Evolutionary conservation across 2,888 invertebrate species (phyloP), one percentile per base, ranked within the genome.

Genomic region (Beris chalybata): DNA sequence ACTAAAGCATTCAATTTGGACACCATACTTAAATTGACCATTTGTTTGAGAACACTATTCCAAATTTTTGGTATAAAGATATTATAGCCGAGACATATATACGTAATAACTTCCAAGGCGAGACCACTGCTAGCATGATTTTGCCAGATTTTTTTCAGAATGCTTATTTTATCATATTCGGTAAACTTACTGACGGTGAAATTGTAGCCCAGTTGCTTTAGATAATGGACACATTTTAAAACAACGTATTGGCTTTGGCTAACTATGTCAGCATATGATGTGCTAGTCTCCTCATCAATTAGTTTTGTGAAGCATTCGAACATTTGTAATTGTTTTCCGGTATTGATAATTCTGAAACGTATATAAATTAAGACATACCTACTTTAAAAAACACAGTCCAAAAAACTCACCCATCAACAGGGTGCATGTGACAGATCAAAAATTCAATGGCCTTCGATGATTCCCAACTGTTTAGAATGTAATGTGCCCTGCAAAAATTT

Each of bases 41-140:
- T 81, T 67, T 81, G 80, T 61, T 79, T 78, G 4, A 81, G 72
- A 44, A 81, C 76, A 12, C 79, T 79, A 70, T 80, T 81, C 81
- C 81, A 81, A 53, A 81, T 78, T 70, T 77, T 77, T 0, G 80
- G 73, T 29, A 76, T 69, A 59, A 76, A 75, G 64, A 81, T 77
- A 64, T 81, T 74, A 61, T 77, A 81, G 12, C 79, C 79, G 4
- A 81, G 69, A 48, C 81, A 81, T 67, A 81, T 81, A 64, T 78
- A 75, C 0, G 77, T 75, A 71, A 81, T 76, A 4, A 78, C 76
- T 71, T 77, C 76, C 45, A 81, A 69, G 4, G 78, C 77, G 11
- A 77, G 73, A 0, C 74, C 71, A 71, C 77, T 80, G 48, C 75
- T 76, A 3, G 76, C 74, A 70, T 79, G 78, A 6, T 74, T 75